Conservation (phyloP, 2,888 invertebrate genomes). For the Clepsis dumicolana region DNA sequence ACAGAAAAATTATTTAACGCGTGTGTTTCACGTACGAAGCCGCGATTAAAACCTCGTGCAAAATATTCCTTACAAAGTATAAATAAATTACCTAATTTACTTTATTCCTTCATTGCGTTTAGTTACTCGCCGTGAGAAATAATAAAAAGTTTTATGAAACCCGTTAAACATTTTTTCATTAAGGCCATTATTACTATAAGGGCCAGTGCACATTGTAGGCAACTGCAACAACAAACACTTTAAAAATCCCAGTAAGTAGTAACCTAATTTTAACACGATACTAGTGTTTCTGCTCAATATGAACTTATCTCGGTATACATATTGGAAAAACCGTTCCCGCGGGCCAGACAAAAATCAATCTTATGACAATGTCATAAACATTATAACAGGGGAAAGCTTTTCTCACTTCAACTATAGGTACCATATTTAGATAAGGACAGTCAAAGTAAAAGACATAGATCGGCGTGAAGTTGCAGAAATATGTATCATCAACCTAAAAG, state of each 20-base stretch:
- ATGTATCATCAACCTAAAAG: no score
- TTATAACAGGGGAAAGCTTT: no score
- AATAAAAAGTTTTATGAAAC: constrained; percentile 41
- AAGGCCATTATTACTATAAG: constrained; percentile 29
- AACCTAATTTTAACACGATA: neutral
- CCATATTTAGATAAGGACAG: no score
- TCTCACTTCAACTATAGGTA: no score
- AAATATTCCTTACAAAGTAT: neutral
- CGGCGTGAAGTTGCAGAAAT: no score
- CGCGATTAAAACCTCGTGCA: neutral
- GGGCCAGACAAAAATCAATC: no score
- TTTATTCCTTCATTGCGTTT: constrained; percentile 11
- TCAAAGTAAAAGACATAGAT: no score
- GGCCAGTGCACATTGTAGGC: neutral
- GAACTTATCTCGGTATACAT: no score
- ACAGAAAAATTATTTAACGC: no score
- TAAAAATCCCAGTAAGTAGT: neutral
- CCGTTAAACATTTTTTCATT: constrained; percentile 42
- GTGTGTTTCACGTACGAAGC: no score
- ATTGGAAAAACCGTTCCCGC: no score
- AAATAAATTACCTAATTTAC: constrained; percentile 1
- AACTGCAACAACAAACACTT: neutral
- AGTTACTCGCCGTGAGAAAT: constrained; percentile 28
- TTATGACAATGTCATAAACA: no score
- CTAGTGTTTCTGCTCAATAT: neutral